These are phyloP conservation scores for Pandemis cinnamomeana DNA, from an alignment of 2,888 invertebrate genomes.

Conservation along the genomic window DNA sequence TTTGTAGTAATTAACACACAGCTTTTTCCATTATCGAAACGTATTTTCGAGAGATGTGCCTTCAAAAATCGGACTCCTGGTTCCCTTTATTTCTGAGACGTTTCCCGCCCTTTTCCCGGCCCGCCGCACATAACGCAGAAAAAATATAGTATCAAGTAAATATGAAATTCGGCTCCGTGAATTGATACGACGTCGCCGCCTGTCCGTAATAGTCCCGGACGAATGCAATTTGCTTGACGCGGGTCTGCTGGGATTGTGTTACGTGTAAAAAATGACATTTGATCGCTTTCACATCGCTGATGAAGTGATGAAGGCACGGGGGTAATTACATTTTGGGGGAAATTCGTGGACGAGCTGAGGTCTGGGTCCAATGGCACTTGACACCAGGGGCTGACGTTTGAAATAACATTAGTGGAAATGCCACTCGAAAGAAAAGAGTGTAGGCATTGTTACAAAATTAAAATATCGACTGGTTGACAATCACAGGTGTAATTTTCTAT, in stretches of 20 bases:
- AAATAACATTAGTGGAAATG: no score
- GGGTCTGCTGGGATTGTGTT: constrained; percentile 40
- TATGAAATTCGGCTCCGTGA: constrained; percentile 64
- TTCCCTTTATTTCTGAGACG: background rate
- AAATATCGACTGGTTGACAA: no score
- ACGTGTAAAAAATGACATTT: constrained; percentile 41
- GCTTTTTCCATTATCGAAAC: no score
- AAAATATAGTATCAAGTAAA: constrained; percentile 51
- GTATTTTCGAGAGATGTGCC: no score
- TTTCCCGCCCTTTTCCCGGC: constrained; percentile 16
- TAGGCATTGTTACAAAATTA: no score
- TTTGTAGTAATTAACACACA: no score
- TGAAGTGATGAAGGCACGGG: constrained; percentile 4
- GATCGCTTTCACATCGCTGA: constrained; percentile 31
- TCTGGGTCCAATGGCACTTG: background rate
- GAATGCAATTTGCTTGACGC: constrained; percentile 65
- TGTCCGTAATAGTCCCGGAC: constrained; percentile 61
- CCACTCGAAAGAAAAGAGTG: no score
- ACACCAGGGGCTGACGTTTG: no score
- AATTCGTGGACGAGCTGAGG: background rate
- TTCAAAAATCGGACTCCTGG: background rate
- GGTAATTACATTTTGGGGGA: constrained; percentile 15
- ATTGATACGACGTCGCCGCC: constrained; percentile 62
- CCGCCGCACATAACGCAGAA: constrained; percentile 39
- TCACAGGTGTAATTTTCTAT: no score